These are phyloP conservation scores for Yponomeuta malinellus DNA, from an alignment of 2,888 invertebrate species.

Conservation along the genomic window DNA sequence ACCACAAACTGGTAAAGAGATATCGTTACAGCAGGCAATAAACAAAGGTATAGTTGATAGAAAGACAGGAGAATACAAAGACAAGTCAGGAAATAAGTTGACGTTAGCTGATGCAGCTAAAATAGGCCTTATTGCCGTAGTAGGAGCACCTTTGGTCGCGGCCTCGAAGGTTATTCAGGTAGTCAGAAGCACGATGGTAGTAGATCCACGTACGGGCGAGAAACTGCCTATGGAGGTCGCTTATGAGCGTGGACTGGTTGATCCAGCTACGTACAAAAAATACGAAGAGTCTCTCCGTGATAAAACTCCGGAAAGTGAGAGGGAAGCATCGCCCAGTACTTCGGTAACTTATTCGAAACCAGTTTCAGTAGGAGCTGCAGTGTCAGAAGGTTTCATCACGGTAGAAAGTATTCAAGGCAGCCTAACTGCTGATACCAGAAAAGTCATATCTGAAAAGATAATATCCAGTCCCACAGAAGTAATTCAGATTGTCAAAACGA, in stretches of 20 bases:
- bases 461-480: constrained; percentile 55
- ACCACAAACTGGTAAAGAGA: constrained; percentile 79
- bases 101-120: constrained; percentile 84
- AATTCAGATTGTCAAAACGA: constrained; percentile 74
- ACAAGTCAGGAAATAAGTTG: constrained; percentile 79
- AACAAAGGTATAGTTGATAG: constrained; percentile 84
- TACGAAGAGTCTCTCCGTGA: constrained; percentile 67
- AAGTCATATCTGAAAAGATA: constrained; percentile 31
- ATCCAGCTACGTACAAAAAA: constrained; percentile 67
- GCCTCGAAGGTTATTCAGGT: constrained; percentile 81
- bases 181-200: constrained; percentile 78
- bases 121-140: constrained; percentile 83
- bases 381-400: constrained; percentile 73
- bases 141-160: constrained; percentile 84
- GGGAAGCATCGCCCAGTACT: constrained; percentile 21
- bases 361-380: constrained; percentile 76
- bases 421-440: constrained; percentile 47
- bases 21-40: constrained; percentile 85
- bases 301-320: constrained; percentile 42
- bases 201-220: constrained; percentile 88
- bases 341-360: constrained; percentile 48
- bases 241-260: constrained; percentile 84
- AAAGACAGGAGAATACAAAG: constrained; percentile 80
- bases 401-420: constrained; percentile 69
- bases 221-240: constrained; percentile 88